Evolutionary conservation across 1,140 invertebrate genomes (phyloP), one percentile per base, ranked within the genome.

Genomic region (Bombus cullumanus): DNA sequence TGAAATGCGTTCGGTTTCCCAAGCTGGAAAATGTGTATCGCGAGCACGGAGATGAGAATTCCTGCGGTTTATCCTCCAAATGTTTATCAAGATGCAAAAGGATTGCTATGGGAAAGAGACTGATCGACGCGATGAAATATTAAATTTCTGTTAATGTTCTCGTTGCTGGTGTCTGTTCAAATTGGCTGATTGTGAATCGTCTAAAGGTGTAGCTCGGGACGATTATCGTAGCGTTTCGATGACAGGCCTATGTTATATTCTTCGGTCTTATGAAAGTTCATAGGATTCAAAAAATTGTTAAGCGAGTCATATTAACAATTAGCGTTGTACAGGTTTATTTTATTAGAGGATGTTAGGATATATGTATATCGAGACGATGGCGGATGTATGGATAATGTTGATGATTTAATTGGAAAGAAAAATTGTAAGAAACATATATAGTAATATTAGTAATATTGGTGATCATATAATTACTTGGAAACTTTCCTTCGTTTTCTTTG

Each of bases 61-160:
- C 66, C 66, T 71, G 66, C 82, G 43, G 74, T 57, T 69, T 43
- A 66, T 59, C 31, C 34, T 9, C 3, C 43, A 37, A 73, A 77
- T 68, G 64, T 57, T 83, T 83, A 53, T 41, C 37, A 37, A 12
- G 74, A 9, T 28, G 22, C 15, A 22, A 31, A 28, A 39, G 13
- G 66, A 37, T 83, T 34, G 28, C 22, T 2, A n/a, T 12, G 4
- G 25, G 57, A 5, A 10, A 2, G 41, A 57, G 74, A 71, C 71
- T n/a, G 75, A 77, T 79, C 75, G 64, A 71, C 37, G 47, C 47
- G 22, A 79, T 53, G 82, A 83, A 71, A 84, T 59, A 79, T 84
- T 39, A 25, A 62, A 84, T 71, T 79, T 79, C 68, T 62, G 25
- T 41, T 39, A 39, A 59, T 83, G 34, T 13, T 18, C n/a, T 13